Base-by-base conservation (phyloP, 2,797 vertebrate genomes). In the Astyanax mexicanus region DNA sequence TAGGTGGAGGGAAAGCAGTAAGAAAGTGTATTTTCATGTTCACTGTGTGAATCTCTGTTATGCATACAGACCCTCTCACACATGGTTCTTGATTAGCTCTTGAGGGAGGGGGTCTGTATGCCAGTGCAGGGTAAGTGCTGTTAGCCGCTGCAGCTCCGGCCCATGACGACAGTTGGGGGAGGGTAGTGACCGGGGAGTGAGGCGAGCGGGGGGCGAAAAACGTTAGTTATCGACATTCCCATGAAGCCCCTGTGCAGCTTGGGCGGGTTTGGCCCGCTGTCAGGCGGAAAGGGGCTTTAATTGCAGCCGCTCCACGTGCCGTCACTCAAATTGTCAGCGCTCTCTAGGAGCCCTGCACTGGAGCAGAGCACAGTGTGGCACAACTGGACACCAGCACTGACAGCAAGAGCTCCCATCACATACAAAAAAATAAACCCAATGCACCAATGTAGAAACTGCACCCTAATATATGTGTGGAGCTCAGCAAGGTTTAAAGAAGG, bases 51-150 rank as follows among this genome's bases (percentile, higher is more conserved):
- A 9, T 10, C 68, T 57, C 6, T 64, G 66, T 75, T 51, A 70
- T 60, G 45, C 49, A 42, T 70, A 55, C 7, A 51, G 27, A 60
- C 27, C 25, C 7, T 64, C 37, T 61, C 47, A 73, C 45, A 80
- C 58, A 49, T 29, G 69, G 47, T 47, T 66, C 83, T 85, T 92
- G 88, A 92, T 92, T 90, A 89, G 86, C 84, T 85, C 89, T 88
- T 85, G 77, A 70, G 91, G 89, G 88, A 92, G 61, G 72, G 45
- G 72, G 45, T 64, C 49, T 37, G 32, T 61, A 37, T 2, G 8
- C 17, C 17, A 51, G 27, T 69, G 37, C 37, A 57, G 45, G 52
- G 69, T 55, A 38, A 12, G 6, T 64, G 27, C 15, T 4, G 11
- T 74, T 64, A 57, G 69, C 21, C 55, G 62, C 12, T 29, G 17